These are phyloP conservation scores for Andricus quercusramuli DNA, from an alignment of 2,888 invertebrate species.

Conservation along the genomic window DNA sequence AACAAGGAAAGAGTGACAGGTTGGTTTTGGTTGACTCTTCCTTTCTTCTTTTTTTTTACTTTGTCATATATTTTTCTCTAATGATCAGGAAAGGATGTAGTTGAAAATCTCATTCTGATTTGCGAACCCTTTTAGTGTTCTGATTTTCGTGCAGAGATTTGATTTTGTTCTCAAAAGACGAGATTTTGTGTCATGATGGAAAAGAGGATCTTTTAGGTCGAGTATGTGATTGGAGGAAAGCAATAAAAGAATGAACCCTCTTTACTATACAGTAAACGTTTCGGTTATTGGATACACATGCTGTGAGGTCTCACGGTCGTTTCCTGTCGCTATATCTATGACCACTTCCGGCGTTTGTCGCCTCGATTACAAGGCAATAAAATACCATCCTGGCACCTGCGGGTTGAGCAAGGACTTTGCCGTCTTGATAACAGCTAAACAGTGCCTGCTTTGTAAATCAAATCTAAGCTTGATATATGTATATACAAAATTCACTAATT, in stretches of 20 bases:
- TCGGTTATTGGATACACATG: conserved; percentile 39
- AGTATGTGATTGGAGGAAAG: neutral
- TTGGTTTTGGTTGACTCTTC: too few species aligned
- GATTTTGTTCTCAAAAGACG: too few species aligned
- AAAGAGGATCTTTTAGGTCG: neutral
- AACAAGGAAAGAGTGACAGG: too few species aligned
- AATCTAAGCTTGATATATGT: conserved; percentile 32
- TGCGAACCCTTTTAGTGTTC: too few species aligned
- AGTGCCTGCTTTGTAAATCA: conserved; percentile 56
- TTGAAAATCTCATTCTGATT: too few species aligned
- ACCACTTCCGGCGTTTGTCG: conserved; percentile 71
- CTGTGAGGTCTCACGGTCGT: conserved; percentile 62
- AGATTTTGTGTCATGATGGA: neutral
- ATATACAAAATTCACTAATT: neutral
- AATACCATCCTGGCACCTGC: conserved; percentile 69
- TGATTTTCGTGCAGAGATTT: too few species aligned
- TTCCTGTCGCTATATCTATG: conserved; percentile 68
- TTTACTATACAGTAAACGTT: neutral
- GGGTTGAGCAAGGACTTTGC: conserved; percentile 61
- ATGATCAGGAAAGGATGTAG: too few species aligned
- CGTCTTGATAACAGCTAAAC: conserved; percentile 62
- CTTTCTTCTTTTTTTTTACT: too few species aligned
- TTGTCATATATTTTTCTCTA: too few species aligned
- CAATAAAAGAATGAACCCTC: neutral
- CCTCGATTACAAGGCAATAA: conserved; percentile 72